Base-by-base conservation (phyloP, 2,797 vertebrate species). In the Pagetopsis macropterus region DNA sequence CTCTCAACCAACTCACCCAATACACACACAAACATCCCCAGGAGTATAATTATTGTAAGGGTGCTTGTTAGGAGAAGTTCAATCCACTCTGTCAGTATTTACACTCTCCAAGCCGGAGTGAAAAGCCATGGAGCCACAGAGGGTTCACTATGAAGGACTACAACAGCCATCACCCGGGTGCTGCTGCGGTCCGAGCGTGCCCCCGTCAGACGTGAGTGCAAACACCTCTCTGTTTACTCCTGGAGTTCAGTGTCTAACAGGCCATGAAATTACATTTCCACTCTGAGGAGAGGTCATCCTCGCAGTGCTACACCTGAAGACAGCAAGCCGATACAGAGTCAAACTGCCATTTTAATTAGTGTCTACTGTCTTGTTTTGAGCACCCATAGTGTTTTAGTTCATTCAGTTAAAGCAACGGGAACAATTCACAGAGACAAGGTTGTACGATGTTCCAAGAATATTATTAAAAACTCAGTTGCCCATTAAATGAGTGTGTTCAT, bases 211-310 rank as follows among this genome's bases (percentile, higher is more conserved):
- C n/a, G 27, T 9, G 43, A 82, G 64, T 69, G 21, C 75, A 72
- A 70, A 85, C 81, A 79, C 80, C 59, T 59, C 74, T 75, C 56
- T 92, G 87, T 93, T 91, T 91, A 91, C 89, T 81, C 69, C 65
- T 59, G 67, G 72, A 87, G 81, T 91, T 90, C 73, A 70, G 70
- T 77, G 87, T 87, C 86, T 89, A 93, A 91, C 91, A 89, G 90
- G 81, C 92, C 91, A 85, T 93, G 91, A 93, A 94, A 94, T 93
- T 93, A 91, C 88, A 91, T 86, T 92, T 91, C 90, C 91, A 85
- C 87, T 81, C 55, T 19, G 65, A 87, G 78, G 66, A 65, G 78
- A 83, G 90, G 86, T 89, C 85, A 85, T 88, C 79, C 82, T 82
- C 74, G 75, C 80, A 17, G 56, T 27, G 65, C 77, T 46, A 79